Percentiles rank a stretch among this genome's conserved stretches.
Evolutionary conservation across 2,888 invertebrate species (phyloP).

Genomic region (Kuschelorhynchus macadamiae): DNA sequence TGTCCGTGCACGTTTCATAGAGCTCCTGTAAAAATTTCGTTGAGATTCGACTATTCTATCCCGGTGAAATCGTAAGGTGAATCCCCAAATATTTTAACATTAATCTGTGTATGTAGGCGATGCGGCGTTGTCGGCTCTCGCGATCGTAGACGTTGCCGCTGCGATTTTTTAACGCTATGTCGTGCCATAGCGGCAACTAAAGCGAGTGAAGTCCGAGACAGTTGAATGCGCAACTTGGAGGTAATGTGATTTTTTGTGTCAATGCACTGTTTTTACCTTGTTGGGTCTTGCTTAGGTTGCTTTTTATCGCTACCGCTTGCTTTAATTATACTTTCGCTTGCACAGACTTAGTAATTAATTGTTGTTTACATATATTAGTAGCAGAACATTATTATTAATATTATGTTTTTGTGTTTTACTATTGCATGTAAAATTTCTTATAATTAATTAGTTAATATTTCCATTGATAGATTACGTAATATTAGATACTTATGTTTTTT

Average conservation of each 20-base stretch:
- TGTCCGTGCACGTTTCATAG: constrained; percentile 30
- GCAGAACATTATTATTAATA: constrained; percentile 19
- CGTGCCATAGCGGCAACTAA: constrained; percentile 51
- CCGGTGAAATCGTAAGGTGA: constrained; percentile 55
- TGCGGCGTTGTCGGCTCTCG: constrained; percentile 60
- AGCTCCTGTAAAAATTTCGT: constrained; percentile 58
- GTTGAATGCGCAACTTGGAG: constrained; percentile 64
- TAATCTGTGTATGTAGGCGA: constrained; percentile 65
- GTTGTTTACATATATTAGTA: constrained; percentile 27
- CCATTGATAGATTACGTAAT: too few species aligned
- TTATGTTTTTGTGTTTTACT: constrained; percentile 19
- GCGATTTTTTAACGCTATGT: constrained; percentile 56
- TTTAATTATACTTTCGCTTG: constrained; percentile 36
- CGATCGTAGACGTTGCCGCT: constrained; percentile 53
- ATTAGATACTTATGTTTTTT: too few species aligned
- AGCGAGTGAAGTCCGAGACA: constrained; percentile 59
- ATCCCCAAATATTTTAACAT: constrained; percentile 64
- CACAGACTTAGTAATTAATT: constrained; percentile 27
- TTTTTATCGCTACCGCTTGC: constrained; percentile 15
- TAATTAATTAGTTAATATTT: neutral
- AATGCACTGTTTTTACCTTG: constrained; percentile 56
- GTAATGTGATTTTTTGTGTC: constrained; percentile 64
- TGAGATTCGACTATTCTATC: constrained; percentile 56
- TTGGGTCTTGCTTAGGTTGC: constrained; percentile 30
- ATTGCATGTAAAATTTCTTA: constrained; percentile 18